These are phyloP conservation scores for Macquaria australasica DNA, from an alignment of 2,113 vertebrate species.

Conservation along the genomic window DNA sequence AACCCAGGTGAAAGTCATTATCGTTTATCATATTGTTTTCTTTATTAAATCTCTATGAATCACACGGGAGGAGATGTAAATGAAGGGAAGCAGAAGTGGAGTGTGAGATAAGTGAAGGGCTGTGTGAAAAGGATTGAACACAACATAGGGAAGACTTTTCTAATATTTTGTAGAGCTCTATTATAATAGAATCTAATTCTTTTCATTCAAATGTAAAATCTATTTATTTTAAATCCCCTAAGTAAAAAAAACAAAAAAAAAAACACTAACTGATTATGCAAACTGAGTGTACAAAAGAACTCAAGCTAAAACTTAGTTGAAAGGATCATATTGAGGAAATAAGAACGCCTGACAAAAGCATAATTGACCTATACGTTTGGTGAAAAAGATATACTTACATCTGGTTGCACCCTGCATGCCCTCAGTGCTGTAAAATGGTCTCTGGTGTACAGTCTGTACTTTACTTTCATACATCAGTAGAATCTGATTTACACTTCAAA, in stretches of 20 bases:
- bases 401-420: conserved; percentile 61
- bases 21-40: background rate
- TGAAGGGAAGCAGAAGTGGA: background rate
- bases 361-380: conserved; percentile 55
- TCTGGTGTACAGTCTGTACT: conserved; percentile 70
- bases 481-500: conserved; percentile 86
- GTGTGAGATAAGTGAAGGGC: background rate
- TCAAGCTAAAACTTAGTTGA: background rate
- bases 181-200: background rate
- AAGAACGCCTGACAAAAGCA: conserved; percentile 5
- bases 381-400: conserved; percentile 61
- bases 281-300: background rate
- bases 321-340: background rate
- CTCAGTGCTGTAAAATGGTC: conserved; percentile 68
- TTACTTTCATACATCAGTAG: conserved; percentile 75
- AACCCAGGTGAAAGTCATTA: conserved; percentile 16
- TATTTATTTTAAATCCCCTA: conserved; percentile 3
- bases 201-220: conserved; percentile 16
- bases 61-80: background rate
- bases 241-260: background rate
- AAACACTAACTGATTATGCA: background rate
- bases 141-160: background rate
- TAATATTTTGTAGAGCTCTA: background rate
- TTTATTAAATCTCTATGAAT: conserved; percentile 16
- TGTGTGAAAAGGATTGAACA: background rate